phyloP scores from a whole-genome alignment of 2,888 invertebrate species.

The Amiota minor region DNA sequence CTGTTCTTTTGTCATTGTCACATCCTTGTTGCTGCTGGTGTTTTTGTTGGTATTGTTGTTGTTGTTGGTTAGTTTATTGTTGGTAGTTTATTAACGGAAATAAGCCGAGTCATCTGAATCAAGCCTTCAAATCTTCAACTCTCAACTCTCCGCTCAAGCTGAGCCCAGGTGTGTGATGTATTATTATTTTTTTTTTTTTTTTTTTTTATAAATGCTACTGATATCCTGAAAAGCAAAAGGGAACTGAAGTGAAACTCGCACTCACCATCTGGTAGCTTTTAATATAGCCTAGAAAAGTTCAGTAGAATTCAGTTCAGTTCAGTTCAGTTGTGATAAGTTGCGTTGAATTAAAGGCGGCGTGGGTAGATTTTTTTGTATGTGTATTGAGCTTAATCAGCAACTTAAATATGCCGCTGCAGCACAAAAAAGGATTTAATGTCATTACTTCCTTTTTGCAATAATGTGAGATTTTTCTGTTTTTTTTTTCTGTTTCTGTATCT shows the following conservation, averaged over 20 bases:
- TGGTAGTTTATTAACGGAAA: conserved; percentile 51
- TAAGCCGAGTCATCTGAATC: conserved; percentile 27
- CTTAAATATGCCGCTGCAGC: conserved; percentile 65
- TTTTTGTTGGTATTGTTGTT: conserved; percentile 34
- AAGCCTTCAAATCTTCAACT: too few species aligned
- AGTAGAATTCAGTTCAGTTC: too few species aligned
- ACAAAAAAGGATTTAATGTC: conserved; percentile 52
- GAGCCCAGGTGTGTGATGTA: too few species aligned
- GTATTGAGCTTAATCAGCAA: conserved; percentile 60
- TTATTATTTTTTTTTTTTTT: too few species aligned
- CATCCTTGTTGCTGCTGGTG: conserved; percentile 35
- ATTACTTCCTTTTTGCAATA: conserved; percentile 33
- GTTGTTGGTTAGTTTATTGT: conserved; percentile 36
- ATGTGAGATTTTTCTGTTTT: conserved; percentile 10
- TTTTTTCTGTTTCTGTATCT: conserved; percentile 24
- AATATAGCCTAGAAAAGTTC: too few species aligned
- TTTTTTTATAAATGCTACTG: too few species aligned
- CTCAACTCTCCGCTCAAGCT: too few species aligned
- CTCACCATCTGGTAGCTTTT: too few species aligned
- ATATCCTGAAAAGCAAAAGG: not conserved
- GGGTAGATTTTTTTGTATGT: not conserved
- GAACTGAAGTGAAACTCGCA: too few species aligned
- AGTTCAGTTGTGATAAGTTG: not conserved
- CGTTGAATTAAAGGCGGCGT: not conserved
- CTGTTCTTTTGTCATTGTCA: conserved; percentile 19